Conservation (phyloP, 2,113 vertebrate genomes). For the Coptodon bakossiorum region DNA sequence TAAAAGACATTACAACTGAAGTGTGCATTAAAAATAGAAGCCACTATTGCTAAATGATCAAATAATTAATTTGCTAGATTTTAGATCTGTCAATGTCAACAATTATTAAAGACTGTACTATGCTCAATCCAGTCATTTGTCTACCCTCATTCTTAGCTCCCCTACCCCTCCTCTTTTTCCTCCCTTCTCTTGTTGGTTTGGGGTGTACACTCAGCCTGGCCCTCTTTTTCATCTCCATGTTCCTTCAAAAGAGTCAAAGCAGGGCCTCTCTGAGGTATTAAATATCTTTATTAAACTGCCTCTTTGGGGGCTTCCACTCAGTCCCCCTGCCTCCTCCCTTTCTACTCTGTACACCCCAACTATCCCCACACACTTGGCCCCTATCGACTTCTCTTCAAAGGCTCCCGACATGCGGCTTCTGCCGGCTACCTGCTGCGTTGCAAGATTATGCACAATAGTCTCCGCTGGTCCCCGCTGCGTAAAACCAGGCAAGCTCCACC, state of each 20-base stretch:
- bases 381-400: constrained; percentile 55
- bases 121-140: neutral
- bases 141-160: neutral
- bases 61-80: neutral
- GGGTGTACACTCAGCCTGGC: constrained; percentile 38
- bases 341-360: constrained; percentile 40
- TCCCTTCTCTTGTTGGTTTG: neutral
- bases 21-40: neutral
- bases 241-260: constrained; percentile 54
- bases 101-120: neutral
- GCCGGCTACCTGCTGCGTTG: constrained; percentile 57
- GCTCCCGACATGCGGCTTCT: constrained; percentile 63
- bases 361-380: constrained; percentile 46
- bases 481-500: constrained; percentile 56
- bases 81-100: neutral
- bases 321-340: constrained; percentile 28
- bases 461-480: constrained; percentile 40
- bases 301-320: constrained; percentile 15
- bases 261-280: constrained; percentile 62
- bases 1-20: neutral
- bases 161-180: neutral
- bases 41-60: neutral
- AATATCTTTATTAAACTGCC: constrained; percentile 76
- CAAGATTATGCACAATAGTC: constrained; percentile 53
- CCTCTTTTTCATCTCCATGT: constrained; percentile 38